Evolutionary conservation across 1,140 invertebrate species (phyloP).

Genomic region (Sycobia sp.): DNA sequence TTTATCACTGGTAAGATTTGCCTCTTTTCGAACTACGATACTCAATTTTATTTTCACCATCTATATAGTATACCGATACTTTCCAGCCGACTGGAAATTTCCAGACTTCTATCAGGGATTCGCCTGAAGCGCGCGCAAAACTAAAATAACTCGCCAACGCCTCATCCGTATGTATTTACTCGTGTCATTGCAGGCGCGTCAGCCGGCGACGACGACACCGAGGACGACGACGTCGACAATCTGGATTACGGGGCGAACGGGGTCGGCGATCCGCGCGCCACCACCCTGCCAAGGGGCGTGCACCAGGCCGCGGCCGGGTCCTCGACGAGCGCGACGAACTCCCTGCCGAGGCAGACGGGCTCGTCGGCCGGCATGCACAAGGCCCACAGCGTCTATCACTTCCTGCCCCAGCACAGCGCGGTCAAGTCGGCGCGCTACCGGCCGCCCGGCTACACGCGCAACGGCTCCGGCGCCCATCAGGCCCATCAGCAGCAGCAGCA

Average conservation of each 20-base stretch:
- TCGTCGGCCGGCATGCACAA: constrained; percentile 69
- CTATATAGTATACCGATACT: too few species aligned
- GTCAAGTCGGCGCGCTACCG: constrained; percentile 86
- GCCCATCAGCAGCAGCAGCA: constrained; percentile 24
- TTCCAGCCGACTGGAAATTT: too few species aligned
- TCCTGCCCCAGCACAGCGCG: constrained; percentile 64
- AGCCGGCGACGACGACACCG: constrained; percentile 71
- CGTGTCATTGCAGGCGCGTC: constrained; percentile 58
- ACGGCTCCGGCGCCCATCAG: constrained; percentile 55
- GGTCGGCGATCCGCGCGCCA: constrained; percentile 60
- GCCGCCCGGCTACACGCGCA: constrained; percentile 74
- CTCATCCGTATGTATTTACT: too few species aligned
- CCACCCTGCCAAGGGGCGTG: constrained; percentile 70
- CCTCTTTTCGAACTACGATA: too few species aligned
- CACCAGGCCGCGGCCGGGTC: constrained; percentile 66
- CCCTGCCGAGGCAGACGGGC: constrained; percentile 68
- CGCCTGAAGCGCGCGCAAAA: too few species aligned
- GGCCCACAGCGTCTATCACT: constrained; percentile 70
- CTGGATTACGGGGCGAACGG: constrained; percentile 49
- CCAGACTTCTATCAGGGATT: too few species aligned
- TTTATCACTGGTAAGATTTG: too few species aligned
- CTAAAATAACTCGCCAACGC: too few species aligned
- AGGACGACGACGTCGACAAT: constrained; percentile 61
- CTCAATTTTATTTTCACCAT: too few species aligned
- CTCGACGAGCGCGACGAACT: constrained; percentile 66